phyloP scores from a whole-genome alignment of 2,888 invertebrate genomes.

The Amblyteles armatorius region DNA sequence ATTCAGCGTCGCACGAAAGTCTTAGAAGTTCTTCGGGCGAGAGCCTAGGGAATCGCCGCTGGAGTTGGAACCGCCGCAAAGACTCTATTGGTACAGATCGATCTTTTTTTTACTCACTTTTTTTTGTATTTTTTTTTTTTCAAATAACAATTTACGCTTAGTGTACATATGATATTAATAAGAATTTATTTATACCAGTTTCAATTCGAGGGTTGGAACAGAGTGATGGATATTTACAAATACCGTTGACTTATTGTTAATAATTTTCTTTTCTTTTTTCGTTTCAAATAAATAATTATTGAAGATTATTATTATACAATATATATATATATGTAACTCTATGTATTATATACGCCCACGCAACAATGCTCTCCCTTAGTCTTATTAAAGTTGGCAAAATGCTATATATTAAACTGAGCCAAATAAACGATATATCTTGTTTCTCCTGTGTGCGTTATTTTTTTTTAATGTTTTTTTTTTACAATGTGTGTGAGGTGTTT shows the following conservation, averaged over 20 bases:
- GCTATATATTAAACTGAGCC: conserved; percentile 30
- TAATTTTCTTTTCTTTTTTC: conserved; percentile 35
- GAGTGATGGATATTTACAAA: conserved; percentile 54
- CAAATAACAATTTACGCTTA: not conserved
- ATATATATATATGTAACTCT: conserved; percentile 31
- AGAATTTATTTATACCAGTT: conserved; percentile 53
- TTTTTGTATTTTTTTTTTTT: conserved; percentile 1
- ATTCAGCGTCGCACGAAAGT: conserved; percentile 35
- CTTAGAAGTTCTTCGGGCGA: conserved; percentile 6
- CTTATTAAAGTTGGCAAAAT: conserved; percentile 31
- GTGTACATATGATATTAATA: conserved; percentile 37
- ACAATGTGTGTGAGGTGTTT: not conserved
- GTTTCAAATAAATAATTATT: conserved; percentile 32
- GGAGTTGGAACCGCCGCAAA: not conserved
- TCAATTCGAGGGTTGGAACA: conserved; percentile 32
- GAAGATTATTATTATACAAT: conserved; percentile 32
- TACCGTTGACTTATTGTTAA: conserved; percentile 24
- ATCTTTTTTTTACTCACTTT: not conserved
- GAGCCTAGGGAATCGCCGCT: not conserved
- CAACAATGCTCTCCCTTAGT: conserved; percentile 23
- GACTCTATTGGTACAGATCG: not conserved
- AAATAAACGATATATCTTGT: conserved; percentile 6
- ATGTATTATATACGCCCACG: conserved; percentile 40
- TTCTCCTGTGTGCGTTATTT: conserved; percentile 17
- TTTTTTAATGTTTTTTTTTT: not conserved